phyloP scores from a whole-genome alignment of 2,888 invertebrate genomes.

The Limenitis camilla region DNA sequence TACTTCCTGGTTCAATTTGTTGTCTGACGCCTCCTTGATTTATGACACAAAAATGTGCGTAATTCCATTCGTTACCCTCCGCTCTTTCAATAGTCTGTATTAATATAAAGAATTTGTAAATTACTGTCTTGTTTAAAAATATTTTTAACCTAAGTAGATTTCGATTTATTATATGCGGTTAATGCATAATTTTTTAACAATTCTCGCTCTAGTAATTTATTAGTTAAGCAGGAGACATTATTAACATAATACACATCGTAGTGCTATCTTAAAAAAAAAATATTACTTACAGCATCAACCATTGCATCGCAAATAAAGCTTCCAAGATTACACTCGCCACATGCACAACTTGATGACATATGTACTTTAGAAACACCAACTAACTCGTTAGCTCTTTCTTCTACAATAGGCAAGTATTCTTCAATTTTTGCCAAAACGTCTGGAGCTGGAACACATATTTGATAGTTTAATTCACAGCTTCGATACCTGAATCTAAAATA shows the following conservation, averaged over 20 bases:
- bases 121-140: neutral
- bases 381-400: conserved; percentile 65
- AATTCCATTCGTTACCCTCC: conserved; percentile 75
- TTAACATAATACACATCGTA: too few species aligned
- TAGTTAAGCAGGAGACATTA: too few species aligned
- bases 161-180: too few species aligned
- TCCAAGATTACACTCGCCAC: conserved; percentile 82
- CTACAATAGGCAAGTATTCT: conserved; percentile 75
- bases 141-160: neutral
- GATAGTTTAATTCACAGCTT: neutral
- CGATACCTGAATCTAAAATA: neutral
- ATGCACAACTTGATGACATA: conserved; percentile 72
- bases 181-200: neutral
- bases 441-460: conserved; percentile 11
- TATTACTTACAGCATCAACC: conserved; percentile 73
- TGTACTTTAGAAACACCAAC: conserved; percentile 76
- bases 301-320: conserved; percentile 83
- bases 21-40: conserved; percentile 82
- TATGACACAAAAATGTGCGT: conserved; percentile 78
- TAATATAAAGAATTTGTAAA: neutral
- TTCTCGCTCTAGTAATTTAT: too few species aligned
- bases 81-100: conserved; percentile 67
- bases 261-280: too few species aligned
- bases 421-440: conserved; percentile 74
- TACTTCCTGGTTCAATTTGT: conserved; percentile 77